Evolutionary conservation across 2,888 invertebrate species (phyloP).

Genomic region (Hyles lineata): DNA sequence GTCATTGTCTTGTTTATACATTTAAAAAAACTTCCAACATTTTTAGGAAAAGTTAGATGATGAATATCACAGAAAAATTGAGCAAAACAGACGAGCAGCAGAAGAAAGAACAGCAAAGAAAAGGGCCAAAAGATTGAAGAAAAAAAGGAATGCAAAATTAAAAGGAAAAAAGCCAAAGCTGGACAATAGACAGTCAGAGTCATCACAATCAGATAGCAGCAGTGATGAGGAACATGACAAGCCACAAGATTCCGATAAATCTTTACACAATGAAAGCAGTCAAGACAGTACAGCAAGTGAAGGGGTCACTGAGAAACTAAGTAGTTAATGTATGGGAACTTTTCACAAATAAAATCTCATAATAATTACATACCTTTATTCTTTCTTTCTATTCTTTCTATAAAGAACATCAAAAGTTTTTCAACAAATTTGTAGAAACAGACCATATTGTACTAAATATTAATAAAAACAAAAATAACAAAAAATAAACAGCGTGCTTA

Average conservation of each 20-base stretch:
- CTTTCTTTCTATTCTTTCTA: not conserved
- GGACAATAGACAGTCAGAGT: conserved; percentile 51
- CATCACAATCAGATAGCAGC: conserved; percentile 68
- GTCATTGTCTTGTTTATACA: too few relatives aligned
- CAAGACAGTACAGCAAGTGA: conserved; percentile 34
- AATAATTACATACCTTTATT: too few relatives aligned
- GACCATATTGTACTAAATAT: not conserved
- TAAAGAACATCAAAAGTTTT: not conserved
- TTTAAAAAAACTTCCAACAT: not conserved
- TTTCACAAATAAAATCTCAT: too few relatives aligned
- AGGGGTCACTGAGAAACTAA: not conserved
- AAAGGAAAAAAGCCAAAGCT: conserved; percentile 74
- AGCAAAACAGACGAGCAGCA: conserved; percentile 88
- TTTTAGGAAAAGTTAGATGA: conserved; percentile 92
- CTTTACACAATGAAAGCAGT: conserved; percentile 42
- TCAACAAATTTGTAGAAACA: too few relatives aligned
- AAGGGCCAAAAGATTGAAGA: conserved; percentile 93
- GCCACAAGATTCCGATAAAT: conserved; percentile 44
- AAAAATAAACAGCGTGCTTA: conserved; percentile 18
- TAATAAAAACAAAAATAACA: conserved; percentile 32
- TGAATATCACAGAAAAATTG: conserved; percentile 92
- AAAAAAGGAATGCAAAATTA: conserved; percentile 83
- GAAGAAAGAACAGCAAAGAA: conserved; percentile 96
- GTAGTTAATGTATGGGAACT: not conserved
- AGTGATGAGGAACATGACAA: conserved; percentile 54